A percentile compares a stretch with the other conserved stretches of the same genome.
phyloP scores from a whole-genome alignment of 2,113 vertebrate genomes.

The Harpagus bidentatus region DNA sequence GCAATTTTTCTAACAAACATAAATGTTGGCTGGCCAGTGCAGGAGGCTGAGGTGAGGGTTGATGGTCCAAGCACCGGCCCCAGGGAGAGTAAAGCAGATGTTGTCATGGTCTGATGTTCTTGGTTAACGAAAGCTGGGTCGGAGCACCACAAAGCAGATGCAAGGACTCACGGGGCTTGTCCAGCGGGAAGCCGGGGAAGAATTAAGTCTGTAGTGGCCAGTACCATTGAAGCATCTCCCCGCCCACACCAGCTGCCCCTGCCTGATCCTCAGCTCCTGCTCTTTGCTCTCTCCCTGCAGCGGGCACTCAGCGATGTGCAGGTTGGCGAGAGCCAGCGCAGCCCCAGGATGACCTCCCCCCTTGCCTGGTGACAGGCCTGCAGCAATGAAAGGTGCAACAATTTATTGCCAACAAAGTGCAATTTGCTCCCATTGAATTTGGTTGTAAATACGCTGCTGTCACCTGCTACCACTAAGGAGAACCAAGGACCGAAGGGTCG shows the following conservation, averaged over 20 bases:
- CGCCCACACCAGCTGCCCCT: neutral
- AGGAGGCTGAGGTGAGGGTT: neutral
- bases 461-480: neutral
- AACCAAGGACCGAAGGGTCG: neutral
- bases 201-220: neutral
- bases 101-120: neutral
- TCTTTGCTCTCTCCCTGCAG: constrained; percentile 66
- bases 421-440: neutral
- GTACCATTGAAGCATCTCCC: rapidly evolving
- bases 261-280: neutral
- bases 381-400: neutral
- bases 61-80: neutral
- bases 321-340: constrained; percentile 82
- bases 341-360: constrained; percentile 86
- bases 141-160: neutral
- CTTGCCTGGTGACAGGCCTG: constrained; percentile 84
- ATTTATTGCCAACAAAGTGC: constrained; percentile 49
- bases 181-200: rapidly evolving
- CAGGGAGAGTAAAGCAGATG: neutral
- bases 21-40: too few relatives aligned
- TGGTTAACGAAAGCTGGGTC: neutral
- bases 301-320: constrained; percentile 88
- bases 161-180: neutral
- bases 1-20: neutral
- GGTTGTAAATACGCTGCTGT: constrained; percentile 16